These are phyloP conservation scores for Meriones psammophilus DNA, from an alignment of 2,797 vertebrate genomes.

Conservation along the genomic window DNA sequence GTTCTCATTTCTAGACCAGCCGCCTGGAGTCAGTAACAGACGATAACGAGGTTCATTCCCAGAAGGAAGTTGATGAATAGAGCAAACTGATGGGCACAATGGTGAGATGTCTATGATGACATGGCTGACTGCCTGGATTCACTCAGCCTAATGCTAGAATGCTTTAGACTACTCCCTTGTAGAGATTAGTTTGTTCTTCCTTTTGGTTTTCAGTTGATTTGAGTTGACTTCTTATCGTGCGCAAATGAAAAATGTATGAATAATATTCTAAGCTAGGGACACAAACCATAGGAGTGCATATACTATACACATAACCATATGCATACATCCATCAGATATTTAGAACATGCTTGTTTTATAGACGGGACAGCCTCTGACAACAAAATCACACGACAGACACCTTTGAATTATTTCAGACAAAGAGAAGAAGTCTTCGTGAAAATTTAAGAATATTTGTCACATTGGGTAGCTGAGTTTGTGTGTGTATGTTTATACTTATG, in stretches of 20 bases:
- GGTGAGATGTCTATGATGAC: neutral
- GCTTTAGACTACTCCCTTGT: neutral
- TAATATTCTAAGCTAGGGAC: neutral
- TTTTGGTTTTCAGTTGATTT: neutral
- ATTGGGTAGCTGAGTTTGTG: neutral
- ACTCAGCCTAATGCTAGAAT: rapidly evolving
- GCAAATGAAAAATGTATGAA: neutral
- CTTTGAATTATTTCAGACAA: neutral
- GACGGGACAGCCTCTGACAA: neutral
- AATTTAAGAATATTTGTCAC: neutral
- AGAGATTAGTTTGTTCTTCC: rapidly evolving
- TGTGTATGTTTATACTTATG: neutral
- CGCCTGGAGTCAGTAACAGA: neutral
- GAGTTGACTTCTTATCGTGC: neutral
- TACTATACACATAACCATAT: neutral
- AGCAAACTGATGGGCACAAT: neutral
- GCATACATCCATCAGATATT: neutral
- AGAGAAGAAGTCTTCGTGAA: neutral
- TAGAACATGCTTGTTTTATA: neutral
- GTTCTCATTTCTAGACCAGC: neutral
- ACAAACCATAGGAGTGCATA: neutral
- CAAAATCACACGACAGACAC: neutral
- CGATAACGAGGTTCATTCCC: no score
- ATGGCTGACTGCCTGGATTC: no score
- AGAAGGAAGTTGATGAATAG: neutral